A percentile compares a stretch with the other conserved stretches of the same genome.
Evolutionary conservation across 2,113 vertebrate species (phyloP).

Genomic region (Bombycilla garrulus): DNA sequence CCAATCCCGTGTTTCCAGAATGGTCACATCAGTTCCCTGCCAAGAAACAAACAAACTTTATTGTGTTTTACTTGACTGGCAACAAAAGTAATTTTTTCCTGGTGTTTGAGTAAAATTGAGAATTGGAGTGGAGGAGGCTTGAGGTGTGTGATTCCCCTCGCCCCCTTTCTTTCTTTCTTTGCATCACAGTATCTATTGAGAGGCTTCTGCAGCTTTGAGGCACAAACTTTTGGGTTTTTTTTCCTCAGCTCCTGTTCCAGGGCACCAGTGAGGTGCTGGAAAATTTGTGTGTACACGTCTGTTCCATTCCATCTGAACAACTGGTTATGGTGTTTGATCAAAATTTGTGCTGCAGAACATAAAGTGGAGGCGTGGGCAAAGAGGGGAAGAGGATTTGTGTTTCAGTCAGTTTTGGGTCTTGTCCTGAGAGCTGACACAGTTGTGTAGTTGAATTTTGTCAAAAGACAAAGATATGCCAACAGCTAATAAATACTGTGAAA

Average conservation of each 20-base stretch:
- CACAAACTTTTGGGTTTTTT: neutral
- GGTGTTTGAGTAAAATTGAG: neutral
- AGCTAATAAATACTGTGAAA: slow-evolving; percentile 23
- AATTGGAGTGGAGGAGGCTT: neutral
- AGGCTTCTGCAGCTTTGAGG: neutral
- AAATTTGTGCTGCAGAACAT: neutral
- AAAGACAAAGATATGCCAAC: neutral
- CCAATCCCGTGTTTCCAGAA: neutral
- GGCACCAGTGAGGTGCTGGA: neutral
- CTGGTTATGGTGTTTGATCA: neutral
- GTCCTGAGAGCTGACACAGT: neutral
- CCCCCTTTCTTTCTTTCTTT: neutral
- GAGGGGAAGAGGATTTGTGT: neutral
- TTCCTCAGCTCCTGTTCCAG: neutral
- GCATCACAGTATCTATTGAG: neutral
- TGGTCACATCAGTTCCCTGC: neutral
- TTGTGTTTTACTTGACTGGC: neutral
- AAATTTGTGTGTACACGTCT: neutral
- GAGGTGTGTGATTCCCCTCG: neutral
- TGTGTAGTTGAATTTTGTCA: neutral
- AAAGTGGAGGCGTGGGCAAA: neutral
- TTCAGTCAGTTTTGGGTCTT: neutral
- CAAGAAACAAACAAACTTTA: neutral
- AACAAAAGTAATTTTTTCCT: neutral
- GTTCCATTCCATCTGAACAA: neutral